Base-by-base conservation (phyloP, 2,888 invertebrate species). In the Ennomos fuscantarius region DNA sequence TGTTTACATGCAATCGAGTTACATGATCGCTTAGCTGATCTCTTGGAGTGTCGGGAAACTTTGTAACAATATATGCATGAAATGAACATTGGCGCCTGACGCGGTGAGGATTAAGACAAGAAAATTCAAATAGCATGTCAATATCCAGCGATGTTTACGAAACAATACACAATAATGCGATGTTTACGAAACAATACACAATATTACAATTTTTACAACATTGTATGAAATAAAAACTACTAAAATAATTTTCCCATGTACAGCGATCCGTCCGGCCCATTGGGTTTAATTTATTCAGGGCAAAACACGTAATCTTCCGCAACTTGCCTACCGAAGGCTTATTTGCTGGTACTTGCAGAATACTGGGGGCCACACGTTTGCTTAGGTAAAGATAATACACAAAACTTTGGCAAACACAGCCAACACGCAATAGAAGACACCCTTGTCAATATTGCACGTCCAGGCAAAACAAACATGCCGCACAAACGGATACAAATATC, bases 391-490 rank as follows among this genome's bases (percentile, higher is more conserved):
- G 54, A 34, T 43, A 32, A 48, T 37, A 55, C 39, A 55, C 55
- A 24, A 31, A 49, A 31, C 13, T 50, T 56, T 15, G 36, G 32
- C 41, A 56, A 41, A 56, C 24, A 51, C 24, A 0, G 13, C 44
- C 1, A 46, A 31, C 35, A 41, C 48, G 51, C 50, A 48, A 46
- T 41, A 33, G 40, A 15, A 42, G 10, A 51, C 46, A 40, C 65
- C 60, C 56, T 65, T 47, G 66, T 66, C 33, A 65, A 66, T 51
- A 63, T 64, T 61, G 36, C 51, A 56, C 39, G 54, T 44, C 42
- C 37, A 55, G 13, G 24, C 55, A 32, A 31, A 33, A 9, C 46
- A 46, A 51, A 60, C 36, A 41, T 10, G 12, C 42, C 41, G 8
- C n/a, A 49, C 53, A 51, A 48, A 61, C 60, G 49, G 60, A 47